Percentiles rank a stretch among this genome's conserved stretches.
Evolutionary conservation across 2,113 vertebrate species (phyloP).

Genomic region (Microcebus tavaratra): DNA sequence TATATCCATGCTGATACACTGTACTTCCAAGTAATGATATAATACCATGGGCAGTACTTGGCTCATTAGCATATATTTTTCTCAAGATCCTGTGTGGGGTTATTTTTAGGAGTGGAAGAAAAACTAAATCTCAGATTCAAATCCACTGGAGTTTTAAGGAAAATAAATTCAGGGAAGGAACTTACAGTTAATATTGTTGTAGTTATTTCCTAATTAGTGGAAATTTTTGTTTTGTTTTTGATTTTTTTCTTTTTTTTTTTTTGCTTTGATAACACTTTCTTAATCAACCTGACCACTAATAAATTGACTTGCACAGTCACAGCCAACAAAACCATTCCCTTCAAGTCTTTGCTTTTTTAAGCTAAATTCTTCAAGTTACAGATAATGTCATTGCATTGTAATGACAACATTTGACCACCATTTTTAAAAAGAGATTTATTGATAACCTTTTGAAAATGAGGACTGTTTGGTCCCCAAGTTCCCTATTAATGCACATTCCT

Average conservation of each 20-base stretch:
- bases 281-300: not conserved
- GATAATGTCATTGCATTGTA: not conserved
- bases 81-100: not conserved
- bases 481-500: conserved; percentile 77
- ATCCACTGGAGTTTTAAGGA: conserved; percentile 33
- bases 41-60: not conserved
- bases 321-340: accelerated
- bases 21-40: not conserved
- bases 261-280: not conserved
- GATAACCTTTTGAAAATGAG: conserved; percentile 76
- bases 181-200: not conserved
- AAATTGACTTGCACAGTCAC: not conserved
- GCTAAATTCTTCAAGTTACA: not conserved
- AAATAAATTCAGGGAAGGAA: not conserved
- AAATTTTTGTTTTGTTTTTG: not conserved
- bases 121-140: not conserved
- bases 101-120: accelerated
- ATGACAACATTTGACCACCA: conserved; percentile 53
- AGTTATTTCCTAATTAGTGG: not conserved
- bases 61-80: not conserved
- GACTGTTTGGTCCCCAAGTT: conserved; percentile 64
- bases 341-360: conserved; percentile 46
- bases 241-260: not conserved
- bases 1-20: accelerated
- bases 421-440: conserved; percentile 67